These are phyloP conservation scores for Coranthus polyacanthus DNA, from an alignment of 2,797 vertebrate genomes.

Conservation along the genomic window DNA sequence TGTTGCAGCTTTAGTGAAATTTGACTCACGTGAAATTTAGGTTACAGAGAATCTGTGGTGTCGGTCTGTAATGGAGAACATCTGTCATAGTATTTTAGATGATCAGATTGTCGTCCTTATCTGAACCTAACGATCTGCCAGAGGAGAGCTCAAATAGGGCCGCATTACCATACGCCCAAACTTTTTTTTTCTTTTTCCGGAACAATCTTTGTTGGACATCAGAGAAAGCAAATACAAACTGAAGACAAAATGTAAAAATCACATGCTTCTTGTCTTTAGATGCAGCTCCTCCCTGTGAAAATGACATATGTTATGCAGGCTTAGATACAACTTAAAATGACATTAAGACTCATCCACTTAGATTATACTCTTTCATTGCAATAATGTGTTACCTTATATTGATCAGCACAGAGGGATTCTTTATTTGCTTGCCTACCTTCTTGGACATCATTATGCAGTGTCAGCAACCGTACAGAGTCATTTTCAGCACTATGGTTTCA, in stretches of 20 bases:
- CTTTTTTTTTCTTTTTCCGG: background rate
- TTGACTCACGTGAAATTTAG: constrained; percentile 44
- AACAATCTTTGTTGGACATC: background rate
- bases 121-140: no score
- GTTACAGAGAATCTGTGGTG: constrained; percentile 40
- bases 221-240: background rate
- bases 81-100: constrained; percentile 58
- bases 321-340: background rate
- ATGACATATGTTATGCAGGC: no score
- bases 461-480: constrained; percentile 17
- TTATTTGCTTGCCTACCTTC: constrained; percentile 19
- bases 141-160: constrained; percentile 15
- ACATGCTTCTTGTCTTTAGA: background rate
- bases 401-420: constrained; percentile 29
- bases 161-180: constrained; percentile 5
- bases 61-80: constrained; percentile 63
- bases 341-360: background rate
- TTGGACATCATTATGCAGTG: constrained; percentile 8
- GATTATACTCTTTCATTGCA: constrained; percentile 19
- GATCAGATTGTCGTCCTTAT: constrained; percentile 54
- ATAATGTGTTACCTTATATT: constrained; percentile 36
- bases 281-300: constrained; percentile 6
- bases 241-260: background rate
- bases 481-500: background rate
- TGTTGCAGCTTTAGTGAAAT: constrained; percentile 24